Evolutionary conservation across 2,797 vertebrate species (phyloP), one percentile per base, ranked within the genome.

Genomic region (Rhadinocentrus ornatus): DNA sequence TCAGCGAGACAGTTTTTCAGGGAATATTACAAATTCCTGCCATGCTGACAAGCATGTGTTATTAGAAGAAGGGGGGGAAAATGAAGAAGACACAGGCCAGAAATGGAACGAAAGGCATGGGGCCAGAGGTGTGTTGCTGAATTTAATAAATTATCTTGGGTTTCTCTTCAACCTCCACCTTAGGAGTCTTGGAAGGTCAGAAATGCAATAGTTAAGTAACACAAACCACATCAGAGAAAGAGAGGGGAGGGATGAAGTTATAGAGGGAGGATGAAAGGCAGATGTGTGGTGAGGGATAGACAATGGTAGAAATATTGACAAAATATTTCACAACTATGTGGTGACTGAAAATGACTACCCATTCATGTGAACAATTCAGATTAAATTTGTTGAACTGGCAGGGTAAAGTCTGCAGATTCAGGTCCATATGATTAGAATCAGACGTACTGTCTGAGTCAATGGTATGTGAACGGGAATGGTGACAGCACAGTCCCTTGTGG

Each of bases 91-190:
- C 13, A 4, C 13, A 16, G 37, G 37, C 12, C 37, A 62, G 56
- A 41, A 27, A 64, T 48, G 34, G 48, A 60, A 63, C 3, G 4
- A 56, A 67, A 18, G 68, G 57, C 37, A 61, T 44, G 64, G 62
- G 54, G 68, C 27, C 31, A 4, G 44, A 76, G 66, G 66, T 75
- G 50, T 16, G 13, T 50, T 58, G 44, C 70, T 82, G 74, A 57
- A 50, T 82, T 88, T 57, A 84, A 80, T 72, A 75, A 81, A 85
- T 70, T 48, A 66, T 77, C 78, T 77, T 48, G 37, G 39, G 75
- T 83, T 83, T 84, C 66, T 72, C 35, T 68, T 66, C 16, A 53
- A 65, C 60, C 75, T 77, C 58, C 18, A 55, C 71, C 64, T 69
- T 57, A 44, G 70, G 58, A 68, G 57, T 65, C 52, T 65, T 46